phyloP scores from a whole-genome alignment of 2,113 vertebrate species.

The Ascaphus truei region DNA sequence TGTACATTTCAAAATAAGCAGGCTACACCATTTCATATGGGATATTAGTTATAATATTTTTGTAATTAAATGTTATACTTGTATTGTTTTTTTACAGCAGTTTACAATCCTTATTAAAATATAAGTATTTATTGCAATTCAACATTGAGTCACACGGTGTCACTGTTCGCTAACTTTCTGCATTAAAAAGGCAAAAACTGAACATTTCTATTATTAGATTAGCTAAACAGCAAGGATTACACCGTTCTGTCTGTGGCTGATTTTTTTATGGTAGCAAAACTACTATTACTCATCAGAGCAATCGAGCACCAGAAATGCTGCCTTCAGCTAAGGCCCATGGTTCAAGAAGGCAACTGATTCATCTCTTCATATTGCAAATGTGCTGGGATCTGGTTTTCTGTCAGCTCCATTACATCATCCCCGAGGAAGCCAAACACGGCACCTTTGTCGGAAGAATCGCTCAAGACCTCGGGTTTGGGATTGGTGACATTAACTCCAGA shows the following conservation, averaged over 20 bases:
- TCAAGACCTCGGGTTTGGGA: conserved; percentile 58
- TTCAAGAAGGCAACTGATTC: not conserved
- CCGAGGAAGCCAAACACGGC: conserved; percentile 58
- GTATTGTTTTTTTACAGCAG: too few relatives aligned
- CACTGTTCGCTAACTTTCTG: not conserved
- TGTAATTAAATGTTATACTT: too few relatives aligned
- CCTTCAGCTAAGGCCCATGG: conserved; percentile 11
- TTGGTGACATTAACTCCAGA: conserved; percentile 49
- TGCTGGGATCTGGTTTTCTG: conserved; percentile 18
- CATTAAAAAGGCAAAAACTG: not conserved
- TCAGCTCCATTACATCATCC: conserved; percentile 56
- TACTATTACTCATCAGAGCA: not conserved
- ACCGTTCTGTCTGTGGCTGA: not conserved
- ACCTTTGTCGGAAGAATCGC: conserved; percentile 61
- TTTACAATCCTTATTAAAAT: too few relatives aligned
- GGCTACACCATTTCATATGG: too few relatives aligned
- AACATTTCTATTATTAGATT: not conserved
- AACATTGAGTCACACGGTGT: not conserved
- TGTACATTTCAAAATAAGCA: too few relatives aligned
- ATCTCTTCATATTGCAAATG: not conserved
- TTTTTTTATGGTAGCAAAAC: not conserved
- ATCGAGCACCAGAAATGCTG: conserved; percentile 6
- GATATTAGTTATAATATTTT: too few relatives aligned
- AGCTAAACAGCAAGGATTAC: not conserved
- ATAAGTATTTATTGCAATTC: not conserved